Evolutionary conservation across 2,797 vertebrate genomes (phyloP).

Genomic region (Argya squamiceps): DNA sequence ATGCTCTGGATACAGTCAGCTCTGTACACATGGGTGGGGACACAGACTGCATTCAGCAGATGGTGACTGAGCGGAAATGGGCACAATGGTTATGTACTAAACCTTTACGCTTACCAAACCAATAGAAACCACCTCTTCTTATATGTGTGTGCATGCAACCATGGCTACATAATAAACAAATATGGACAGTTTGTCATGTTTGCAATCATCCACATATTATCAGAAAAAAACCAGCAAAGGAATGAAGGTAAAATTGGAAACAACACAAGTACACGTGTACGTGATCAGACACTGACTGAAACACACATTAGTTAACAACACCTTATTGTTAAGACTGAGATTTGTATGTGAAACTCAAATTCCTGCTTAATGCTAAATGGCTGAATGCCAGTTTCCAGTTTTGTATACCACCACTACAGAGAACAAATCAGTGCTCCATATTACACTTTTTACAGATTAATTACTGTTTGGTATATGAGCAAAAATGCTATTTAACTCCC

Average conservation of each 20-base stretch:
- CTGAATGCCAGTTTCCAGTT: background rate
- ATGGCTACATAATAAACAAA: background rate
- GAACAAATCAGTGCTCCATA: background rate
- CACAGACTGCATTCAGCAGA: background rate
- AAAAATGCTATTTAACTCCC: background rate
- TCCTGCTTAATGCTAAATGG: background rate
- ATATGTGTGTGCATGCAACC: background rate
- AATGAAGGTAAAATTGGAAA: background rate
- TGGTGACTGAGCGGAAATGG: background rate
- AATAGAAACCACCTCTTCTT: background rate
- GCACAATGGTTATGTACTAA: background rate
- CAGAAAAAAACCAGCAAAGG: background rate
- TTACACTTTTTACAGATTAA: background rate
- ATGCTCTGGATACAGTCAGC: background rate
- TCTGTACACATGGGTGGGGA: background rate
- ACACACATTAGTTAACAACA: background rate
- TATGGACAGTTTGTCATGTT: background rate
- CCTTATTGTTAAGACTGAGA: background rate
- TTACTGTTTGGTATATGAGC: background rate
- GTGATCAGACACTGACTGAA: background rate
- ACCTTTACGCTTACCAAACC: background rate
- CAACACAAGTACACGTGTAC: rapidly evolving
- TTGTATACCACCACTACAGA: background rate
- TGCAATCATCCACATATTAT: background rate
- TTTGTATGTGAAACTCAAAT: background rate